phyloP scores from a whole-genome alignment of 2,113 vertebrate species.

The Nestor notabilis region DNA sequence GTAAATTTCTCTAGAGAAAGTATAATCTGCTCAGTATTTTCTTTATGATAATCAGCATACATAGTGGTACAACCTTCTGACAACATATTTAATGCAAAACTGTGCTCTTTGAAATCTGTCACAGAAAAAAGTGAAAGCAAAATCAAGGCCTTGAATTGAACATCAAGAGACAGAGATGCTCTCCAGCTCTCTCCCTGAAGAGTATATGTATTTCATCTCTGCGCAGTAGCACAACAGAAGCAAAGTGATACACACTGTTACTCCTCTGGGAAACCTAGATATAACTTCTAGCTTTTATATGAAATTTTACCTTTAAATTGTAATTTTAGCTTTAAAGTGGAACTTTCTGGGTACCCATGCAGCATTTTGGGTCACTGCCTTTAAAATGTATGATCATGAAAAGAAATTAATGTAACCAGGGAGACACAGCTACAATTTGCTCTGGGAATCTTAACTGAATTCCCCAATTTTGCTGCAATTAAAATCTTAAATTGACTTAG shows the following conservation, averaged over 20 bases:
- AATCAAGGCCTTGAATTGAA: background rate
- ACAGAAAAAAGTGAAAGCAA: background rate
- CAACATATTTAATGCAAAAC: background rate
- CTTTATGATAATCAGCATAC: background rate
- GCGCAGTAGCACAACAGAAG: background rate
- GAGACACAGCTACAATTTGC: background rate
- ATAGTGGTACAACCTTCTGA: background rate
- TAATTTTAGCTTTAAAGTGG: background rate
- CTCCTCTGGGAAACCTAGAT: background rate
- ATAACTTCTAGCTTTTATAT: background rate
- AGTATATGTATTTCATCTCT: background rate
- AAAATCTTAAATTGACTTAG: constrained; percentile 6
- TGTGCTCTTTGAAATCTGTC: background rate
- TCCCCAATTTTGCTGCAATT: background rate
- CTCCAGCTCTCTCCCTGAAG: background rate
- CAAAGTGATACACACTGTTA: accelerated
- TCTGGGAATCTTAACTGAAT: background rate
- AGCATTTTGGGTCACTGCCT: background rate
- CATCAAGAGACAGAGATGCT: background rate
- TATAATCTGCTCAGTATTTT: background rate
- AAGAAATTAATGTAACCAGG: background rate
- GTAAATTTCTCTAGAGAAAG: constrained; percentile 1
- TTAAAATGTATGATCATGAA: background rate
- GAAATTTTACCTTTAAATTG: background rate
- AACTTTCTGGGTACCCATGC: background rate